Base-by-base conservation (phyloP, 2,113 vertebrate genomes). In the Ameiurus melas region DNA sequence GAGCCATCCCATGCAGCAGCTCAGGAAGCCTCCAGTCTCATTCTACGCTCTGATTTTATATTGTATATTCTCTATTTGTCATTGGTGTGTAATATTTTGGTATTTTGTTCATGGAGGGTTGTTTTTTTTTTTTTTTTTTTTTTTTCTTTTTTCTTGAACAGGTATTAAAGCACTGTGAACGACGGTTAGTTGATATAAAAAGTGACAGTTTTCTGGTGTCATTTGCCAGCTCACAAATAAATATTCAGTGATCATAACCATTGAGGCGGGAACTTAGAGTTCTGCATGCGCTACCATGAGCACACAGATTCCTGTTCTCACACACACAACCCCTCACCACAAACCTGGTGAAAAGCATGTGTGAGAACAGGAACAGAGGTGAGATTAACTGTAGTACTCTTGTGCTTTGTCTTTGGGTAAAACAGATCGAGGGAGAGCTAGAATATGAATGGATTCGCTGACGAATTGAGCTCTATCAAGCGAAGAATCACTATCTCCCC, bases 1-100 rank as follows among this genome's bases (percentile, higher is more conserved):
- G 87, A 90, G 85, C 93, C 93, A 92, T 83, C 64, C 58, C 27
- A 43, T 83, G 58, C 53, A 85, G 64, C 39, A 58, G 16, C 81
- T 83, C 60, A 43, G 51, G 47, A 85, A 57, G 68, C 30, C 53
- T 55, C 70, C n/a, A 7, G 57, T 86, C 57, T 30, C 57, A 62
- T n/a, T 78, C 73, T 22, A 3, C 20, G 27, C 25, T 64, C 36
- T 20, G 33, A 77, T 60, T 62, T 75, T 64, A 60, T 78, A 60
- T 86, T 51, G 20, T 39, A 8, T 27, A 43, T 22, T 81, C 13
- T 58, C 25, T 51, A 17, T 86, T 60, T 78, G 25, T 47, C 22
- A 6, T 77, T 77, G 33, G 33, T 75, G 8, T 77, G 1, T n/a
- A 60, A 17, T 85, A 43, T 57, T 73, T n/a, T 14, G 30, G 5